Percentiles rank a stretch among this genome's conserved stretches.
Conservation (phyloP, 2,797 vertebrate genomes). For the Eidolon dupreanum region DNA sequence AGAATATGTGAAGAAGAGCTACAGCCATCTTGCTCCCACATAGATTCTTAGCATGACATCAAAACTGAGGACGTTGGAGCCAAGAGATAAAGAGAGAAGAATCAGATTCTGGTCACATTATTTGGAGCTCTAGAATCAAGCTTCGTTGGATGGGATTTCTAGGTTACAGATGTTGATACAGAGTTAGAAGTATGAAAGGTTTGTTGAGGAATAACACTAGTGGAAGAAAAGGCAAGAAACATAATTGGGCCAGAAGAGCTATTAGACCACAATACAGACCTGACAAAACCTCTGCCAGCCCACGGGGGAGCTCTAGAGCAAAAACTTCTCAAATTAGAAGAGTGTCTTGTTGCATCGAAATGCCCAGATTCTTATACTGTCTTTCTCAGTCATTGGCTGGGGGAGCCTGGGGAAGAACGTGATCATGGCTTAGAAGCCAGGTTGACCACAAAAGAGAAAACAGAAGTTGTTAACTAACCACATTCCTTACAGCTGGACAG, state of each 20-base stretch:
- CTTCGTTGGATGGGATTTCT: not conserved
- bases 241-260: not conserved
- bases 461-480: not conserved
- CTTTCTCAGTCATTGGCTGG: not conserved
- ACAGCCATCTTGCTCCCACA: not conserved
- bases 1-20: not conserved
- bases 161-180: not conserved
- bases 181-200: not conserved
- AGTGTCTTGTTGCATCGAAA: not conserved
- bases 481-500: not conserved
- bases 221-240: not conserved
- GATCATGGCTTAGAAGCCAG: not conserved
- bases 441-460: not conserved
- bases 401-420: not conserved
- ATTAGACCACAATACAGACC: not conserved
- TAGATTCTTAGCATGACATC: not conserved
- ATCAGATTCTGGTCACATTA: not conserved
- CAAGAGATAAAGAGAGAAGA: not conserved
- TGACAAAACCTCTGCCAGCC: not conserved
- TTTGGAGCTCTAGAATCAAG: not conserved
- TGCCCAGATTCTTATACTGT: not conserved
- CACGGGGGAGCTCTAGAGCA: not conserved
- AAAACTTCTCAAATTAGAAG: not conserved
- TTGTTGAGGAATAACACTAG: not conserved
- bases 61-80: not conserved